Base-by-base conservation (phyloP, 1,140 invertebrate species). In the Laupala kohalensis region DNA sequence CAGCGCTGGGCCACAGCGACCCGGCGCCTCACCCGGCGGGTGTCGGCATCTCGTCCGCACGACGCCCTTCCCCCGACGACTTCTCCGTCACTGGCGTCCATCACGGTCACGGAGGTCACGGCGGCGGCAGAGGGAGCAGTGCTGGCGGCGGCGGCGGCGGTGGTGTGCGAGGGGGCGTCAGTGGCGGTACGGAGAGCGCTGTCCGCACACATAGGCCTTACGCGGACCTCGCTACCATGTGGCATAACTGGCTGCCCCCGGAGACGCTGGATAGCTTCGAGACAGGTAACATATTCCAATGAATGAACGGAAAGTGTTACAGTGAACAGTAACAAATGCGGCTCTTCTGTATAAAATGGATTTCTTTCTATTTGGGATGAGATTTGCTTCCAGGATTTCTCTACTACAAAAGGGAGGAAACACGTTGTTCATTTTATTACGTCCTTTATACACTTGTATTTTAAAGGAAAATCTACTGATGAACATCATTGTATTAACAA, bases 1-100 rank as follows among this genome's bases (percentile, higher is more conserved):
- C 92, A 4, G 91, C 90, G 1, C 78, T 93, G 71, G 92, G 92
- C 1, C 90, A 92, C 79, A 89, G 92, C 76, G 91, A 93, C 76
- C 88, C 89, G 6, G 74, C 75, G 68, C 75, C 77, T 0, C 63
- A 71, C 13, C 63, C 74, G 37, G 68, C 24, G 67, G 73, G 76
- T 25, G 72, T 76, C 53, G 72, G 67, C 74, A 25, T 69, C 72
- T 27, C 69, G 68, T 5, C 78, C 69, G 90, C 69, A 88, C 88
- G 24, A 73, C 86, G 87, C 69, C 84, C 86, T 53, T 19, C 77
- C 90, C 69, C 88, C 88, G 24, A 73, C 86, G 87, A 69, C 84
- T 86, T 53, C 19, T 19, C 37, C 4, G 37, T 9, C 6, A 15
- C 9, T 4, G 37, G 37, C 37, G 73, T 80, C 84, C 69, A 87